Base-by-base conservation (phyloP, 2,113 vertebrate genomes). In the Takifugu flavidus region DNA sequence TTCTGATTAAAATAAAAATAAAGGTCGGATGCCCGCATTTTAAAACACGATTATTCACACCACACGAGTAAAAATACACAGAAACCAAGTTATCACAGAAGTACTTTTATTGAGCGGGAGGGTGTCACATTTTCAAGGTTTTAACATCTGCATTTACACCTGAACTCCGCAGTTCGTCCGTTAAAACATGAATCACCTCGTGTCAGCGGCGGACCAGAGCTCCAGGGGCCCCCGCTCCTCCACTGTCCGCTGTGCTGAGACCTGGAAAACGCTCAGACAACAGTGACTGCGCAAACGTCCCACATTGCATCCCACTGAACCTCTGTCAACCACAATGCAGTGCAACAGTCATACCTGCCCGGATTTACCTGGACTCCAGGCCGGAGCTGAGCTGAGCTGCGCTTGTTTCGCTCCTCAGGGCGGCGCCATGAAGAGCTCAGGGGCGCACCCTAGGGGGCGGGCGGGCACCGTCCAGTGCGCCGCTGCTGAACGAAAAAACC, bases 401-500 rank as follows among this genome's bases (percentile, higher is more conserved):
- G 59, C 56, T 66, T 44, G 27, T 56, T 78, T 66, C 47, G 25
- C 54, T 77, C 81, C 47, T 56, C 78, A 39, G 55, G 50, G 63
- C 27, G 45, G 62, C 53, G 68, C 67, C 56, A 59, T 1, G 62
- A 47, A 28, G 47, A 20, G 77, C 60, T 62, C 76, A 31, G 77
- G 73, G 63, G 85, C 82, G 82, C 84, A 65, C 84, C 79, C 78
- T 70, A 67, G 7, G 7, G 34, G 34, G 49, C 31, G 84, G 75
- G 67, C 73, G 76, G 79, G 77, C 65, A 83, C 85, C 81, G 59
- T 80, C 86, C 47, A 78, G 69, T 77, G 86, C 82, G 74, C 82
- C 81, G 82, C 90, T 91, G 89, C 84, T 85, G 78, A 83, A 90
- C 81, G 90, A 85, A 90, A 89, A 83, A 90, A 80, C 87, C 89